Evolutionary conservation across 2,113 vertebrate genomes (phyloP).

Genomic region (Pterophyllum scalare): DNA sequence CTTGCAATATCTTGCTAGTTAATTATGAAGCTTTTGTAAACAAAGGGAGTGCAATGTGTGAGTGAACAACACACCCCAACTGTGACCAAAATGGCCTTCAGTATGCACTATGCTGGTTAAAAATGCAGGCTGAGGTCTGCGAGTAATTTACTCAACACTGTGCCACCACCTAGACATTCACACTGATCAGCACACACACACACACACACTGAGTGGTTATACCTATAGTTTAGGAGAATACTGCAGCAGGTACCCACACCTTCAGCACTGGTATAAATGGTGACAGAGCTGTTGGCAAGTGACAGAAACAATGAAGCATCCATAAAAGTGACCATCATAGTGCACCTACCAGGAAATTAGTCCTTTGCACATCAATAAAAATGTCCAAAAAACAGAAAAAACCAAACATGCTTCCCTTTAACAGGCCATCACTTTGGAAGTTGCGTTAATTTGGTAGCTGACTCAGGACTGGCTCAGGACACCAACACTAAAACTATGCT

Average conservation of each 20-base stretch:
- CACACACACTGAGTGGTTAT: not conserved
- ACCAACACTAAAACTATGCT: too few relatives aligned
- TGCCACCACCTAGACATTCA: not conserved
- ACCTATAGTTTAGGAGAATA: too few relatives aligned
- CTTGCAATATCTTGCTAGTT: not conserved
- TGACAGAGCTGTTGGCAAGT: too few relatives aligned
- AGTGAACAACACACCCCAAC: not conserved
- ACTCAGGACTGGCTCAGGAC: too few relatives aligned
- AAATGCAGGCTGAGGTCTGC: constrained; percentile 43
- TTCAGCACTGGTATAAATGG: too few relatives aligned
- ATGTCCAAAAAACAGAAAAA: too few relatives aligned
- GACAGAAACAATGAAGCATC: too few relatives aligned
- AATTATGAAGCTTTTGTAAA: constrained; percentile 33
- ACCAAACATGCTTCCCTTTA: too few relatives aligned
- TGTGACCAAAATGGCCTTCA: constrained; percentile 39
- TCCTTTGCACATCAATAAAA: too few relatives aligned
- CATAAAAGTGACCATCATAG: too few relatives aligned
- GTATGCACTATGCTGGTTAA: constrained; percentile 38
- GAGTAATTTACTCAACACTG: constrained; percentile 49
- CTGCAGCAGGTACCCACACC: too few relatives aligned
- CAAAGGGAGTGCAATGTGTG: constrained; percentile 22
- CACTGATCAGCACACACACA: constrained; percentile 19
- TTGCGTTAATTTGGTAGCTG: not conserved
- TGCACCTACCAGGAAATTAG: too few relatives aligned
- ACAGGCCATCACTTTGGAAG: not conserved